Evolutionary conservation across 2,113 vertebrate genomes (phyloP), one percentile per base, ranked within the genome.

Genomic region (Nyctereutes procyonoides): DNA sequence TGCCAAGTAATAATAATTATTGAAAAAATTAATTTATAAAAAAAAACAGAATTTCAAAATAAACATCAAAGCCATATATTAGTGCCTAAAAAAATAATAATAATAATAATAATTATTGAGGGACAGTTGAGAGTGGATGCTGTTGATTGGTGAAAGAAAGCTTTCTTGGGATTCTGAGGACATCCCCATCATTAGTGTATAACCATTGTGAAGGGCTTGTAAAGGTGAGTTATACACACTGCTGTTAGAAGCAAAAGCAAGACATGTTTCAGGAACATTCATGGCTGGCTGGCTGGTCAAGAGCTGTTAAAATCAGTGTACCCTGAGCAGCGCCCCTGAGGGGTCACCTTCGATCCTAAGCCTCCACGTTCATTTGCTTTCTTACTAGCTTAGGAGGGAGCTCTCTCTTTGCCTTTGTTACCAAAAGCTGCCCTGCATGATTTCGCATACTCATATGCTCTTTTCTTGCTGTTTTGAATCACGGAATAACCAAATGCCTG

Each of bases 161-260:
- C 55, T 77, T 97, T 85, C 90, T 84, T 88, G 32, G 88, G 71
- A 71, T 82, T 95, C 79, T 96, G 87, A 93, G 92, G 79, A 3
- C 24, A 11, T 74, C 15, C 8, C 22, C 43, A 13, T 56, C 76
- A 55, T 28, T 55, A 48, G 90, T 55, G 35, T 65, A 62, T 43
- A 88, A 38, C 69, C 55, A 19, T 20, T 79, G 26, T 12, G 83
- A 79, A 86, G 56, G 9, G 32, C 77, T 76, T 94, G 87, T 86
- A 80, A 0, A 60, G 38, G 30, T 55, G 4, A 0, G 53, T 28
- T 89, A 10, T 67, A 88, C 69, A 58, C 13, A 0, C 2, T 14
- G n/a, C 55, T 10, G 22, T 86, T 16, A 74, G 76, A 87, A 95
- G 95, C 73, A 67, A 76, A 48, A 71, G 53, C 6, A 38, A 86